Evolutionary conservation across 2,797 vertebrate genomes (phyloP), one percentile per base, ranked within the genome.

Genomic region (Typhlichthys subterraneus): DNA sequence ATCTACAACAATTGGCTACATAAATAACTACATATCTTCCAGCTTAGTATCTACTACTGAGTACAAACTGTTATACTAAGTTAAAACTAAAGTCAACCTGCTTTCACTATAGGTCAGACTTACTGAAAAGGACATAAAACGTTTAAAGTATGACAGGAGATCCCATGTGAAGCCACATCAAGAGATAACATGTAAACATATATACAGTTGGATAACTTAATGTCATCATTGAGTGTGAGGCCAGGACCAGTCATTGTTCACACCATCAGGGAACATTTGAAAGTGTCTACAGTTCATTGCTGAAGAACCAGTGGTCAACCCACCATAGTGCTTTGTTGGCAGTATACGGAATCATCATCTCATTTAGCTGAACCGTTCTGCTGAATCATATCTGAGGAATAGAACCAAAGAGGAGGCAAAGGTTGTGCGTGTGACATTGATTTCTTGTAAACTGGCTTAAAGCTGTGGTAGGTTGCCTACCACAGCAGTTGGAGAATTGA

Each of bases 311-410:
- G 49, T 33, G 13, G 42, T 69, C 12, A 13, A 5, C 33, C 54
- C 57, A 17, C 54, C 51, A 45, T 42, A 53, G 17, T 8, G 51
- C 51, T 19, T 10, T 10, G 17, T 9, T 4, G 55, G 11, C 11
- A 11, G 12, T 7, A n/a, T 9, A 57, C 38, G 5, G 47, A 14
- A 53, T 42, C 19, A 53, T 3, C 12, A 5, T 61, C 57, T 89
- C 77, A 88, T 61, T 84, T 69, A 45, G 57, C 49, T 8, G 45
- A 59, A 58, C 3, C 63, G n/a, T 59, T 77, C 57, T 76, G 51
- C 65, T 33, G 1, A 5, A 79, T 82, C 80, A 91, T 85, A 15
- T 84, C 91, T 93, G 73, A 29, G 80, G 75, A 75, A 12, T 38
- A 63, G n/a, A 77, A n/a, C 63, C 0, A 61, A 53, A 63, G 57